Evolutionary conservation across 2,888 invertebrate genomes (phyloP), one percentile per base, ranked within the genome.

Genomic region (Platycnemis pennipes): DNA sequence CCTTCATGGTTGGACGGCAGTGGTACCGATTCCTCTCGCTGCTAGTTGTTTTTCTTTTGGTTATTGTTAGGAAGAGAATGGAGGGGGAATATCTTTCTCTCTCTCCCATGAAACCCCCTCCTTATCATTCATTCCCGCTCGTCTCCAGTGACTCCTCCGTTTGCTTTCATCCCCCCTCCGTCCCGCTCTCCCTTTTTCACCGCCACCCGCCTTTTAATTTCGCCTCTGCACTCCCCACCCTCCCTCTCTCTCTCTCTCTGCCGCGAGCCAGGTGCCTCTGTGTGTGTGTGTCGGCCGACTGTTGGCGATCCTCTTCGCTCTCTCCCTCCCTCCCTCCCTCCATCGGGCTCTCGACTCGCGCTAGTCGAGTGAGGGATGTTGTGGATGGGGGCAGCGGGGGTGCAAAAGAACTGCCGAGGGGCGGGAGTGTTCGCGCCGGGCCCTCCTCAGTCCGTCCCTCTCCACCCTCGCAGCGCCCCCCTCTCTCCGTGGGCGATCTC

Each of bases 281-380:
- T 49, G 49, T 49, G 49, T 49, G 49, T 2, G 49, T 49, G 49
- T 49, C 46, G 88, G 46, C 88, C 49, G 49, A 49, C 49, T 49
- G 49, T 88, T 88, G 88, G 88, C 88, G 88, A 88, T 37, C n/a
- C 91, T n/a, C 63, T 63, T 13, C 56, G 19, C 56, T 63, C 63
- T 31, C 37, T n/a, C 37, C n/a, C 87, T 63, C 91, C n/a, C 91
- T 96, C 96, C 96, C 96, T 96, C 96, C 95, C 95, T 95, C 94
- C 95, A 56, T 56, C 95, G 95, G 95, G 91, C 87, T 94, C 94
- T 94, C 94, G 91, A 95, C 94, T 94, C 95, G 94, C 88, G 94
- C 94, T 94, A 94, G 94, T 94, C 94, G 95, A 94, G 94, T 94
- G 94, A 94, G 94, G 95, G 95, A 94, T 95, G 95, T 94, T 94